These are phyloP conservation scores for Rhagonycha fulva DNA, from an alignment of 2,888 invertebrate species.

Conservation along the genomic window DNA sequence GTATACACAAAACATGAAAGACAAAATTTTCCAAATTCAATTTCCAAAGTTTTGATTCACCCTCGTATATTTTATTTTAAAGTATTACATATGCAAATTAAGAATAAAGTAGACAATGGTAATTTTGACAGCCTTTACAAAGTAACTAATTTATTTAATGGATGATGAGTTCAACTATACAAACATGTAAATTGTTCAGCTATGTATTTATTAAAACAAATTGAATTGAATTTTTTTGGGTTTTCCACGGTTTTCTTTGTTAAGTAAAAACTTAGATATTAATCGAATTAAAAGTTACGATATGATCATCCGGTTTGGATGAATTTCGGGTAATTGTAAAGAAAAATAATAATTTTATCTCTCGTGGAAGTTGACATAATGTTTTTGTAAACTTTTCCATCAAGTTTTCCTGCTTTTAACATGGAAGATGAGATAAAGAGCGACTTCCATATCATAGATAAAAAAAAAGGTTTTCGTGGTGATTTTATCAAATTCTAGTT, in stretches of 20 bases:
- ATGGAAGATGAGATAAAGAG: not conserved
- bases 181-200: not conserved
- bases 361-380: not conserved
- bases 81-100: not conserved
- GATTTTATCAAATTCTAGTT: not conserved
- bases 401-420: not conserved
- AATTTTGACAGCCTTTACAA: not conserved
- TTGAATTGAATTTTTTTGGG: not conserved
- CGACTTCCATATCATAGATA: not conserved
- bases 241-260: not conserved
- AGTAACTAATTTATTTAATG: not conserved
- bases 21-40: no score
- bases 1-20: no score
- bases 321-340: not conserved
- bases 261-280: not conserved
- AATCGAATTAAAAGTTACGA: no score
- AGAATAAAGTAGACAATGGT: not conserved
- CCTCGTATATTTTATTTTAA: not conserved
- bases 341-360: not conserved
- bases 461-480: not conserved
- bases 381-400: not conserved
- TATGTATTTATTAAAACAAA: not conserved
- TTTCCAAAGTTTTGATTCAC: not conserved
- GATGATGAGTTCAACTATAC: not conserved
- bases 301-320: no score